Evolutionary conservation across 2,113 vertebrate genomes (phyloP).

Genomic region (Piaya cayana): DNA sequence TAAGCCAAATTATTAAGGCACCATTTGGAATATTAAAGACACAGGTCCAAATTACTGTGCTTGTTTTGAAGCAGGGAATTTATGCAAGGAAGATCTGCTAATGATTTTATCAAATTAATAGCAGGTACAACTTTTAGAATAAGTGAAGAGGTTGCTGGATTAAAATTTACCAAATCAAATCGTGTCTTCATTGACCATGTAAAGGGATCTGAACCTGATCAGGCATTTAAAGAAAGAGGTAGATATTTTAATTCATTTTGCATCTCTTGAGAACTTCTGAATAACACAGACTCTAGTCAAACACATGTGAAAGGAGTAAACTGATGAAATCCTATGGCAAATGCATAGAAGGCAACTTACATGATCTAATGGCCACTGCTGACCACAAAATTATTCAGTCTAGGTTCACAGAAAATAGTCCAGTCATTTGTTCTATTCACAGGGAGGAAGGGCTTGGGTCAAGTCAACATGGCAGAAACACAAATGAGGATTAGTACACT

Average conservation of each 20-base stretch:
- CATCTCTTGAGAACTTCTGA: neutral
- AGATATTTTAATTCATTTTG: neutral
- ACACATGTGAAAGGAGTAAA: neutral
- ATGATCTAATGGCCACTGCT: neutral
- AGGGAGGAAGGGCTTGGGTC: neutral
- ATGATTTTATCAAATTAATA: neutral
- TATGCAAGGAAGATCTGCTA: neutral
- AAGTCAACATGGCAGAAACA: neutral
- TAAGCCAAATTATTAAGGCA: neutral
- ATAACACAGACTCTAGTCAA: neutral
- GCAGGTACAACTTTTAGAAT: neutral
- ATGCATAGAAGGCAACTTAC: neutral
- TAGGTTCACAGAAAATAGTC: neutral
- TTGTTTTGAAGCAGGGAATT: neutral
- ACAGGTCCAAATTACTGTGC: accelerated
- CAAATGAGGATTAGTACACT: slow-evolving; percentile 18
- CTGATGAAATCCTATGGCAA: neutral
- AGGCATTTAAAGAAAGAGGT: neutral
- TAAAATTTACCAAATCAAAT: neutral
- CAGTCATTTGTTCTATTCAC: neutral
- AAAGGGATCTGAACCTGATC: neutral
- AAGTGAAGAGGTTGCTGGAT: neutral
- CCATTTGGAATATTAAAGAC: neutral
- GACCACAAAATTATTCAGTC: neutral
- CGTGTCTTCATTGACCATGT: neutral